A percentile compares a stretch with the other conserved stretches of the same genome.
Evolutionary conservation across 1,140 invertebrate species (phyloP).

Genomic region (Neodiprion pinetum): DNA sequence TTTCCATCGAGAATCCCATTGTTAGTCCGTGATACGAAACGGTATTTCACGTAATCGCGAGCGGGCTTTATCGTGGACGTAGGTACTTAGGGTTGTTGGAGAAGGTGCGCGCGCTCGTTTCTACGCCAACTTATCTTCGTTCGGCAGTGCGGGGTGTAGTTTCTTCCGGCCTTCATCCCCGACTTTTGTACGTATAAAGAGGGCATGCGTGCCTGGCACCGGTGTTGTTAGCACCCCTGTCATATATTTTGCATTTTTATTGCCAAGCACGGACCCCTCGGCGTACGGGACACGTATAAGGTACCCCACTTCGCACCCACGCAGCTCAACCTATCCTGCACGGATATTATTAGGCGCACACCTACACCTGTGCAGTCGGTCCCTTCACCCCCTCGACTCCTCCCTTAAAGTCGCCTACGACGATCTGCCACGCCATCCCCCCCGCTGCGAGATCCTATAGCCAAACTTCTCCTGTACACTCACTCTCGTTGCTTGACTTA

Average conservation of each 20-base stretch:
- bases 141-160: background rate
- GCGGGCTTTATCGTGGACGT: no score
- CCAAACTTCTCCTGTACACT: background rate
- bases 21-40: no score
- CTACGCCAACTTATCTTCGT: background rate
- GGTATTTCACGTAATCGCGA: no score
- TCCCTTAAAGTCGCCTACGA: background rate
- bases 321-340: no score
- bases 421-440: background rate
- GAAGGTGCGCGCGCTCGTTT: background rate
- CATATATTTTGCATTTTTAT: conserved; percentile 57
- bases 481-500: background rate
- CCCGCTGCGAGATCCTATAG: background rate
- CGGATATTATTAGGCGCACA: background rate
- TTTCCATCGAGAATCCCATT: no score
- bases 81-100: background rate
- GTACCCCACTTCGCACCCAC: background rate
- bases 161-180: background rate
- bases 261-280: conserved; percentile 35
- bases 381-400: background rate
- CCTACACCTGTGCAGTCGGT: background rate
- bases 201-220: conserved; percentile 2
- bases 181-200: background rate
- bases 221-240: conserved; percentile 20
- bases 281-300: conserved; percentile 17